Base-by-base conservation (phyloP, 2,888 invertebrate species). In the Drosophila eohydei region DNA sequence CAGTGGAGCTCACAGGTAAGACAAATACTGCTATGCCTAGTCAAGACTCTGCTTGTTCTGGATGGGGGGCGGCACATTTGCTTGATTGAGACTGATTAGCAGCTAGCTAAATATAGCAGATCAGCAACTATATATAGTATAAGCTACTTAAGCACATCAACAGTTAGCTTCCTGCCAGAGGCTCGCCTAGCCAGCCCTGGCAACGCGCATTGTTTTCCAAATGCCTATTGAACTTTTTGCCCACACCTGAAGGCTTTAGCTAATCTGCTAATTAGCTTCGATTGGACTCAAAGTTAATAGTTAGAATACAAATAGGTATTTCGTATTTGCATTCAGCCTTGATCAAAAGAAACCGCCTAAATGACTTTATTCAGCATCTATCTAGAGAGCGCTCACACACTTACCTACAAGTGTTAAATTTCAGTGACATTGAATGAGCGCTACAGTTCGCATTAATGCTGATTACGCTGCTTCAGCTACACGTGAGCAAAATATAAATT, bases 301-400 rank as follows among this genome's bases (percentile, higher is more conserved):
- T 46, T 46, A 8, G 28, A 2, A 14, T 16, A 4, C 16, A 4
- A 12, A 34, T 12, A 7, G 30, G 54, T 54, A n/a, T 11, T 78
- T 74, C 4, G 14, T 14, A 21, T 32, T 14, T 38, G 26, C 26
- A 26, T 34, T 5, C 4, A n/a, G n/a, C 28, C 38, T 82, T 58
- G 54, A 32, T 58, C 56, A 74, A 77, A 84, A 57, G 62, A 69
- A 32, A 34, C 84, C 80, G 82, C 69, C 52, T 44, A 57, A 77
- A 55, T 57, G 54, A 32, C 63, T 58, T 54, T 9, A 46, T 56
- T 55, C 52, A 62, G 26, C 43, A 48, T 28, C 21, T 46, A 48
- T 28, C 21, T 46, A 59, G 56, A n/a, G 12, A 50, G 32, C 14
- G 54, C 32, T 43, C 54, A 26, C 43, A n/a, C 43, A 43, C 32